Evolutionary conservation across 1,140 invertebrate species (phyloP), one percentile per base, ranked within the genome.

Genomic region (Drosophila nigrodunni): DNA sequence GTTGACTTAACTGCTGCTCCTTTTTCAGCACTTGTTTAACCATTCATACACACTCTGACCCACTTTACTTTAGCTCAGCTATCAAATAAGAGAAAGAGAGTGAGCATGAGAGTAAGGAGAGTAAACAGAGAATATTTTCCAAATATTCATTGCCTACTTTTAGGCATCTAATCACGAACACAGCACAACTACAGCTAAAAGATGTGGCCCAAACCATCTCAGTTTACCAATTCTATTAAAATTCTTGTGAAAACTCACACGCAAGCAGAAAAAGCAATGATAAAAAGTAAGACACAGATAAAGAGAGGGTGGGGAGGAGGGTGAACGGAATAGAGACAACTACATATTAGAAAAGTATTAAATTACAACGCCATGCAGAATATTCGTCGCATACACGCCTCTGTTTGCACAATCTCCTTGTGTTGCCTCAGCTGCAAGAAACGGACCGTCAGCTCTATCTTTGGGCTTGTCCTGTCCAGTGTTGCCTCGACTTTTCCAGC

Each of bases 321-420:
- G 61, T 44, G 13, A 44, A 1, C 11, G 25, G 34, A 11, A 54
- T 35, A 68, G 55, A 74, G 82, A 79, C 72, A 87, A 88, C 73
- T 88, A 82, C 80, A 80, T 87, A 87, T 87, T 87, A 80, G 80
- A 87, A 88, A 88, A 88, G 83, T 87, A 87, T 87, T 87, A 87
- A 87, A 88, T 88, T 88, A 88, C 83, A 72, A 72, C 43, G 68
- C 58, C 64, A 69, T 65, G 50, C 55, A 54, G 55, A 39, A 62
- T 30, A 65, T 21, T 49, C 47, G 47, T 49, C 21, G 47, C 34
- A 35, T 41, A 71, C 83, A 88, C 83, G 83, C 83, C 83, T 87
- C 70, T 87, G 85, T 87, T 87, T 87, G 83, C 77, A 83, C 80
- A 89, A 69, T 83, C 77, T 87, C 83, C 80, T 80, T 30, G 25